A percentile compares a stretch with the other conserved stretches of the same genome.
Conservation (phyloP, 2,113 vertebrate genomes). For the Manacus vitellinus region DNA sequence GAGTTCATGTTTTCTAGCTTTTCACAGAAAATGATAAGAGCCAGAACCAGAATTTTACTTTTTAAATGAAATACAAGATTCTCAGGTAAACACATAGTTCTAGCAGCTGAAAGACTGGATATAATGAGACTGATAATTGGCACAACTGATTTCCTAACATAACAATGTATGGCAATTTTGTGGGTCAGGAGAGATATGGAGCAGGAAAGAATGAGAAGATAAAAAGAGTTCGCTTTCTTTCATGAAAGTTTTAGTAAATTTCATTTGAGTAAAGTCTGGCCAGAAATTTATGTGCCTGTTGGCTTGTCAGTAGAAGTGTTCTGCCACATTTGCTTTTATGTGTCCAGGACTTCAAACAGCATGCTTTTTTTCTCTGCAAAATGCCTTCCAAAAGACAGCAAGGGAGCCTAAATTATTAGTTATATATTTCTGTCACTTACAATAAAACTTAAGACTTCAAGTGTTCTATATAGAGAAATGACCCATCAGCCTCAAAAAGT, state of each 20-base stretch:
- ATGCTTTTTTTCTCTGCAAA: background rate
- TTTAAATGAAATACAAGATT: background rate
- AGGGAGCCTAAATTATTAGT: conserved; percentile 49
- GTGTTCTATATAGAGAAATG: conserved; percentile 19
- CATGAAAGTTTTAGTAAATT: background rate
- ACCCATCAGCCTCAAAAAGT: background rate
- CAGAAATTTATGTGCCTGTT: conserved; percentile 18
- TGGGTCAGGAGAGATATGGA: conserved; percentile 13
- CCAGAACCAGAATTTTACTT: background rate
- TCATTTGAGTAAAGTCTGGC: background rate
- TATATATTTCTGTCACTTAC: conserved; percentile 34
- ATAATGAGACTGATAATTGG: background rate
- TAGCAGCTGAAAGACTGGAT: background rate
- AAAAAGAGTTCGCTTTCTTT: background rate
- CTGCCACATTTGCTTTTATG: background rate
- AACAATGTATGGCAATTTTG: background rate
- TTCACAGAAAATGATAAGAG: background rate
- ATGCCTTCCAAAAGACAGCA: conserved; percentile 37
- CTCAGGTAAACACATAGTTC: background rate
- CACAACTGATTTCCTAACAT: conserved; percentile 7
- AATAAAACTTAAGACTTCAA: conserved; percentile 26
- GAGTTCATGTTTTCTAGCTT: background rate
- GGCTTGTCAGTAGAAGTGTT: conserved; percentile 6
- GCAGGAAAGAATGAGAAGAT: background rate
- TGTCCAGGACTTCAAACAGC: background rate